Evolutionary conservation across 1,140 invertebrate species (phyloP), one percentile per base, ranked within the genome.

Genomic region (Drosophila baimaii): DNA sequence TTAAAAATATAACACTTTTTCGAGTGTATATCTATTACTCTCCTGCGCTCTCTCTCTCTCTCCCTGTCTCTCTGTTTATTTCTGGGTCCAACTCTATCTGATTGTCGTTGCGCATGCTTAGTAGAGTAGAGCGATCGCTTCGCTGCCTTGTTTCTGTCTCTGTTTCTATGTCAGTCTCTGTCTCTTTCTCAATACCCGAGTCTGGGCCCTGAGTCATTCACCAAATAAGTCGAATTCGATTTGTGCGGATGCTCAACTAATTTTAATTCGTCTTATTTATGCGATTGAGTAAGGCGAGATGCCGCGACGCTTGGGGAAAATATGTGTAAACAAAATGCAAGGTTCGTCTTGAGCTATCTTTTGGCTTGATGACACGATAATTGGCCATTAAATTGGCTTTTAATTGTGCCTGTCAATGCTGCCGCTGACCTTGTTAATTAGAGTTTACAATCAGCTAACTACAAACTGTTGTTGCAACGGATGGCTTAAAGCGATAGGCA

Each of bases 211-310:
- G 62, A 75, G 33, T 78, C 70, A 82, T 17, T 70, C 44, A 62
- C 57, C 57, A 82, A 88, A 88, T 82, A 75, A 81, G 84, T 89
- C 68, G 66, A 71, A 77, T 77, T 77, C 73, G 75, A 77, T 77
- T 77, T 77, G 55, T 59, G 54, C 63, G 54, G 72, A 77, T 77
- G 72, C 64, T 69, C 55, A 25, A 43, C 57, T 57, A 52, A 77
- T 57, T 77, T 77, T 58, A 77, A 77, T 57, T 54, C 68, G 46
- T 9, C 17, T 63, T 58, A 59, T 68, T 54, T 68, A 56, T 46
- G 39, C 72, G 64, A 77, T 77, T 77, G 57, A 56, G 74, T 54
- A 77, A 77, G 74, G 43, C 23, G 29, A n/a, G 29, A n/a, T 29
- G 46, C 46, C 25, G 46, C 29, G 17, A 9, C 31, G 51, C 51